Base-by-base conservation (phyloP, 2,113 vertebrate species). In the Speoplatyrhinus poulsoni region DNA sequence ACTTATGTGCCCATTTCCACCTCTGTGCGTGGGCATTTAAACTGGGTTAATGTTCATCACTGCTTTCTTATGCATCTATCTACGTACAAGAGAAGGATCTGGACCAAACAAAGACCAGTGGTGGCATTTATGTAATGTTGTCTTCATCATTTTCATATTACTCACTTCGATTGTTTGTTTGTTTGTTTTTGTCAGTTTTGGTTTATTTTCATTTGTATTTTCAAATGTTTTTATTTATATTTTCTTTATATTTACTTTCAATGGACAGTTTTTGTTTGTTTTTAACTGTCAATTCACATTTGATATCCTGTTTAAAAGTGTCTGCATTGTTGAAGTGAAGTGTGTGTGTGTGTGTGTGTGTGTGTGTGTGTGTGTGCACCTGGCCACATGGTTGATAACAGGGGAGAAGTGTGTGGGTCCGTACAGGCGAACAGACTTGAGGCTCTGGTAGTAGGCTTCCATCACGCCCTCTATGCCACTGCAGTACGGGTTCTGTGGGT, bases 351-450 rank as follows among this genome's bases (percentile, higher is more conserved):
- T 26, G 33, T 57, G 33, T 5, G 12, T 52, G 62, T 61, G 13
- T 60, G 53, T 9, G 12, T 6, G 12, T 47, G 50, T 78, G 77
- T 76, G 46, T 36, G 12, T 60, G 62, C 86, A 99, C 97, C 97
- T 95, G 83, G 97, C 97, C 81, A 99, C 97, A 17, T 98, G 96
- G 90, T 98, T 99, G 83, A 99, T 98, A 57, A 99, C 96, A 59
- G 97, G 97, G 65, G 96, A 97, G 91, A 99, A 99, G 86, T 97
- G 98, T 60, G 97, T 99, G 64, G 96, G 96, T 57, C 92, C 97
- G 56, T 98, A 99, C 32, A 99, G 93, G 33, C 96, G 96, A 5
- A 99, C 97, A 19, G 92, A 95, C 80, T 96, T 97, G 66, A 99
- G 93, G 73, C 96, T 99, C 90, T 94, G 93, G 67, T 99, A 98